These are phyloP conservation scores for Actinostola sp. DNA, from an alignment of 92 coral and sea anemone species.

Conservation along the genomic window DNA sequence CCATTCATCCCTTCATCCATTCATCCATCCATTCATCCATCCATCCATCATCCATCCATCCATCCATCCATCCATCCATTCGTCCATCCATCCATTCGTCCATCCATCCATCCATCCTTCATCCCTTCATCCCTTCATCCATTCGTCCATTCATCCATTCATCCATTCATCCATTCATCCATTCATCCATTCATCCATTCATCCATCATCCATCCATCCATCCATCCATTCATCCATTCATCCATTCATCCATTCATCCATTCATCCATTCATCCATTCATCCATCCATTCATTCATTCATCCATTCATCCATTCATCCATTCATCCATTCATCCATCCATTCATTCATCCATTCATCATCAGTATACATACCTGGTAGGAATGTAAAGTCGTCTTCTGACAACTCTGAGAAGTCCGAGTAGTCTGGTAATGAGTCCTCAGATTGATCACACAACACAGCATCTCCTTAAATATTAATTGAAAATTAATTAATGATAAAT, in stretches of 20 bases:
- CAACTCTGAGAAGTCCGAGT: slow-evolving; percentile 60
- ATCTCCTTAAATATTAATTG: slow-evolving; percentile 2
- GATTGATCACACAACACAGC: slow-evolving; percentile 19
- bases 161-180: background rate
- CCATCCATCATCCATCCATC: background rate
- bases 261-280: slow-evolving; percentile 3
- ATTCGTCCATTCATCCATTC: background rate
- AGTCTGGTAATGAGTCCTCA: slow-evolving; percentile 46
- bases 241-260: background rate
- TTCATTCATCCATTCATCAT: background rate
- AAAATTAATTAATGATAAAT: background rate
- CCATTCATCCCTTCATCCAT: too few species aligned
- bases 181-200: background rate
- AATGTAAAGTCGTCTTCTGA: slow-evolving; percentile 74
- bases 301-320: background rate
- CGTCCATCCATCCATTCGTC: background rate
- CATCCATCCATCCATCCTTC: background rate
- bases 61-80: background rate
- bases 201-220: background rate
- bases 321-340: background rate
- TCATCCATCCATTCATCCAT: background rate
- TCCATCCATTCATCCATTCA: slow-evolving; percentile 1
- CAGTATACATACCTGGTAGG: background rate
- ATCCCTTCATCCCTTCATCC: background rate
- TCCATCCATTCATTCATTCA: slow-evolving; percentile 1